Conservation (phyloP, 2,113 vertebrate species). For the Anoplopoma fimbria region DNA sequence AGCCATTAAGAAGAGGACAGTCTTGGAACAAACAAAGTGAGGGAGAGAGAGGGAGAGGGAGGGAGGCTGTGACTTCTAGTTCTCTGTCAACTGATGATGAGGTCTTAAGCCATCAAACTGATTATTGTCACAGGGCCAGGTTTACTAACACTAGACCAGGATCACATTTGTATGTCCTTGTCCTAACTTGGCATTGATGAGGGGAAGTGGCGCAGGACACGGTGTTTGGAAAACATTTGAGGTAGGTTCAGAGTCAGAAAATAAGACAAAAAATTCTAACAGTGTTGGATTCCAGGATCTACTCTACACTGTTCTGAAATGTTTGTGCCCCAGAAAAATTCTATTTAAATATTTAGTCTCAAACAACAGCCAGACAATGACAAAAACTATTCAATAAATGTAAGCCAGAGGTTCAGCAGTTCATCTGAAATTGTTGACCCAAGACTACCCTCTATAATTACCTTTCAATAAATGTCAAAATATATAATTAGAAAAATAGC, state of each 20-base stretch:
- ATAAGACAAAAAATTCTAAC: conserved; percentile 20
- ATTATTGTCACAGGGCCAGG: conserved; percentile 34
- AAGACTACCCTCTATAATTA: not conserved
- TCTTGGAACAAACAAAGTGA: conserved; percentile 62
- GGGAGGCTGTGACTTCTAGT: conserved; percentile 15
- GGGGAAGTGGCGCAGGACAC: conserved; percentile 37
- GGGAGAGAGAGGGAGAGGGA: conserved; percentile 2
- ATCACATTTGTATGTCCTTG: conserved; percentile 35
- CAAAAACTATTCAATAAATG: conserved; percentile 1
- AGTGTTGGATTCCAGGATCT: conserved; percentile 22
- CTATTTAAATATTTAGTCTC: conserved; percentile 50
- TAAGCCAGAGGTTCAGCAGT: not conserved
- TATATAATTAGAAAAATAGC: not conserved
- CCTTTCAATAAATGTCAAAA: not conserved
- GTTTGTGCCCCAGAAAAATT: conserved; percentile 24
- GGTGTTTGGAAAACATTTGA: conserved; percentile 48
- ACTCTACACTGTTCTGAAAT: conserved; percentile 16
- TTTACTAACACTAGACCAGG: conserved; percentile 26
- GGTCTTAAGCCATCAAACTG: conserved; percentile 31
- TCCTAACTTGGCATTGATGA: conserved; percentile 39
- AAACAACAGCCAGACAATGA: conserved; percentile 36
- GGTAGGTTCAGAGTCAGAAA: conserved; percentile 40
- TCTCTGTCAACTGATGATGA: conserved; percentile 33
- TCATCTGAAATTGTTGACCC: not conserved
- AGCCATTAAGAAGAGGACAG: conserved; percentile 70